These are phyloP conservation scores for Rugalucina vietnamica DNA, from an alignment of 2,888 invertebrate species.

Conservation along the genomic window DNA sequence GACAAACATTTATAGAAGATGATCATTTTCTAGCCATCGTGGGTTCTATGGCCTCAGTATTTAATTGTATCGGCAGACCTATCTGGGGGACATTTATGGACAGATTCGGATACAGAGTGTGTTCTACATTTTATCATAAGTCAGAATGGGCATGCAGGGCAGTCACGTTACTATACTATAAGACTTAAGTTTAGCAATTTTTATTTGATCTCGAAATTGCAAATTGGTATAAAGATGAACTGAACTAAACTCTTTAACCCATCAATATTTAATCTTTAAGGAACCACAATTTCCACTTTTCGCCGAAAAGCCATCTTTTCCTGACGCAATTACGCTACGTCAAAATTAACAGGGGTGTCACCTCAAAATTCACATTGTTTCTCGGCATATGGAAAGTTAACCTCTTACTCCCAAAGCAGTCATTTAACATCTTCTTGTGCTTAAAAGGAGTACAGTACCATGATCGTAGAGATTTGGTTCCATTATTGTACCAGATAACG, in stretches of 20 bases:
- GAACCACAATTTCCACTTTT: too few relatives aligned
- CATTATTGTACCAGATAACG: too few relatives aligned
- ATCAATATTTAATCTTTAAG: neutral
- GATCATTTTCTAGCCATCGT: conserved; percentile 85
- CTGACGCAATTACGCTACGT: too few relatives aligned
- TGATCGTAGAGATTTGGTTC: too few relatives aligned
- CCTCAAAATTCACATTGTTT: too few relatives aligned
- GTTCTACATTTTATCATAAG: neutral
- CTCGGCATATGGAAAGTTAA: too few relatives aligned
- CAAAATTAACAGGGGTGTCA: too few relatives aligned
- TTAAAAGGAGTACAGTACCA: too few relatives aligned
- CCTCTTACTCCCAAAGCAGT: too few relatives aligned
- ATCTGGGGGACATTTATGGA: conserved; percentile 85
- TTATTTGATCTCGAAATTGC: neutral
- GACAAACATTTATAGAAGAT: conserved; percentile 84
- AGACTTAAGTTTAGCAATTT: neutral
- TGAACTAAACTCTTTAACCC: neutral
- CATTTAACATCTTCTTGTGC: too few relatives aligned
- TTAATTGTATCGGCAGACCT: conserved; percentile 84
- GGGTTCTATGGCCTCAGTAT: conserved; percentile 84
- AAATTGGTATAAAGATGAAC: neutral
- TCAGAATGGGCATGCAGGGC: neutral
- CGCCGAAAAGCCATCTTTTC: too few relatives aligned
- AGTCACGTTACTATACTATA: too few relatives aligned
- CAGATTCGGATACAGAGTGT: conserved; percentile 83